Base-by-base conservation (phyloP, 2,797 vertebrate genomes). In the Malacoctenus gilli region DNA sequence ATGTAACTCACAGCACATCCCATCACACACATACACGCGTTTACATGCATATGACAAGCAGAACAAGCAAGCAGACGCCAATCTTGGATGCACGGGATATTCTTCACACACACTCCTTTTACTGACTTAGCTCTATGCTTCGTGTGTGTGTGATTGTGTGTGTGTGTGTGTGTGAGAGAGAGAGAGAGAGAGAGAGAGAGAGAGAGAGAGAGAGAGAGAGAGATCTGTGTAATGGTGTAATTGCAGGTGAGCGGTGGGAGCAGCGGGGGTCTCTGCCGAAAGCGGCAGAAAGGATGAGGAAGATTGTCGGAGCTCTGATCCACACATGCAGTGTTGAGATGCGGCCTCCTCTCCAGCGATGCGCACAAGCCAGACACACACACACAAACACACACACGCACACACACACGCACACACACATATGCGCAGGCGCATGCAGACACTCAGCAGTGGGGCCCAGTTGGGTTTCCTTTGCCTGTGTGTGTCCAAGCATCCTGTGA, bases 401-500 rank as follows among this genome's bases (percentile, higher is more conserved):
- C 35, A 19, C 41, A 43, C 37, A 32, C 49, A 18, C 36, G 23
- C 51, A 22, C 32, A 28, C 35, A 41, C 52, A 51, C 20, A 37
- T 25, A 38, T 37, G 23, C 30, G 34, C 40, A 38, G 20, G 39
- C 30, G 32, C 43, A 31, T 32, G 15, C 30, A 52, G 34, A 47
- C 23, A 49, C 41, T 38, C 59, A 74, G 59, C 53, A 38, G 44
- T 70, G 56, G 66, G n/a, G 61, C 49, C 66, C 68, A 71, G 54
- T 77, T 81, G 74, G 76, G 65, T 77, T 68, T 39, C 55, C 37
- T 64, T 61, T 53, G 56, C 37, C 14, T 59, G 21, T 62, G 70
- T 68, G 61, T 71, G 69, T 82, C 79, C 79, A 84, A 75, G 71
- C 67, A 73, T 80, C 76, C 69, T 83, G 64, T 72, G 62, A 84